Percentiles rank a stretch among this genome's conserved stretches.
Conservation (phyloP, 2,113 vertebrate species). For the Tachycineta bicolor region DNA sequence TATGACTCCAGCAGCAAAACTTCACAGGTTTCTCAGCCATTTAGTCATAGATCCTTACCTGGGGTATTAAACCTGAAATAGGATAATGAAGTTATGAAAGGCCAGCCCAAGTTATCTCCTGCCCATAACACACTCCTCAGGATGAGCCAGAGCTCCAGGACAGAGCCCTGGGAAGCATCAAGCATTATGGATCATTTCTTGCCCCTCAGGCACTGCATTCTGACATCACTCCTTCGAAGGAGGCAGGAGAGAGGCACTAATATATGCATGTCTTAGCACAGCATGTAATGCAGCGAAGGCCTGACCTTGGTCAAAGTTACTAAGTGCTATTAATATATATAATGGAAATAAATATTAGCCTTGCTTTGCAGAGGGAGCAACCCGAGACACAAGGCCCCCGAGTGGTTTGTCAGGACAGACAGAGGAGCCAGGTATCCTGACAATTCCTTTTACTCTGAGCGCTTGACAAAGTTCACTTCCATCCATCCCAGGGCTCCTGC, state of each 20-base stretch:
- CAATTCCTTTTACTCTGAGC: constrained; percentile 18
- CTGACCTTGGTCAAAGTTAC: constrained; percentile 67
- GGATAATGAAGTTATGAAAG: neutral
- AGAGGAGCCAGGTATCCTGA: constrained; percentile 25
- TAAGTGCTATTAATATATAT: constrained; percentile 63
- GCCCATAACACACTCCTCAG: neutral
- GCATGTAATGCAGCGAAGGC: neutral
- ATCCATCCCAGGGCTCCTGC: neutral
- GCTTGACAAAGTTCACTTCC: constrained; percentile 18
- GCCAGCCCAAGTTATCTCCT: neutral
- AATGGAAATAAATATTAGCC: constrained; percentile 56
- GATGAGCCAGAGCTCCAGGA: neutral
- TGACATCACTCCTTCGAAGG: constrained; percentile 31
- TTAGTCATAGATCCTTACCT: neutral
- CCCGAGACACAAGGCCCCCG: neutral
- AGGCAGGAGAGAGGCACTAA: constrained; percentile 40
- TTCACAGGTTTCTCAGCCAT: neutral
- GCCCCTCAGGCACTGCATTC: constrained; percentile 34
- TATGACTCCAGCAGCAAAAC: neutral
- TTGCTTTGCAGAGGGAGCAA: constrained; percentile 2
- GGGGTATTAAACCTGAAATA: neutral
- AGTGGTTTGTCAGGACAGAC: constrained; percentile 1
- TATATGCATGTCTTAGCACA: constrained; percentile 53
- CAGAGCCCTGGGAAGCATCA: neutral
- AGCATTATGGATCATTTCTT: neutral